A percentile compares a stretch with the other conserved stretches of the same genome.
These are phyloP conservation scores for Mastigias papua DNA, from an alignment of 30 jellyfish, hydroid and myxozoan genomes.

Conservation along the genomic window DNA sequence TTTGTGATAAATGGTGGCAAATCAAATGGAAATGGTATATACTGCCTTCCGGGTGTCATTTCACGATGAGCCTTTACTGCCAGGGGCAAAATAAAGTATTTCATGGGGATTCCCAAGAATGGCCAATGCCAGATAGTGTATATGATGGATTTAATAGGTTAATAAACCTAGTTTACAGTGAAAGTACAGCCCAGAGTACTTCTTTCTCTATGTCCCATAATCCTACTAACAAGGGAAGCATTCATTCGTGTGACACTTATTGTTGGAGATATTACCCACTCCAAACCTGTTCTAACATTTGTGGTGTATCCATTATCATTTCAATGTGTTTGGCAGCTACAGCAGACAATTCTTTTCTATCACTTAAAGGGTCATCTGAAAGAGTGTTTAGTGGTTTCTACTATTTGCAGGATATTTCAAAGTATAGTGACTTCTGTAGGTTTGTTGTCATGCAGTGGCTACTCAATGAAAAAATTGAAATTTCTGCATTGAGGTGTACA, in stretches of 20 bases:
- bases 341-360: not conserved
- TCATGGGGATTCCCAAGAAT: conserved; percentile 34
- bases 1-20: not conserved
- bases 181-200: not conserved
- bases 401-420: not conserved
- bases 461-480: not conserved
- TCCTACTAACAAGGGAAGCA: not conserved
- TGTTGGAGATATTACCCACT: not conserved
- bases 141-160: not conserved
- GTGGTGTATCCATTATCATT: not conserved
- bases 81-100: not conserved
- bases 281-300: not conserved
- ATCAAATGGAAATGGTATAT: not conserved
- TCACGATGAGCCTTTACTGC: conserved; percentile 15
- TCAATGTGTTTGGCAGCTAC: not conserved
- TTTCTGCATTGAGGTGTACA: not conserved
- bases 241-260: not conserved
- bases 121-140: conserved; percentile 16
- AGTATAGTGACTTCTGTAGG: not conserved
- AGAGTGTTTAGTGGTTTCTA: not conserved
- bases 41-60: not conserved
- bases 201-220: not conserved
- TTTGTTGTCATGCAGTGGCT: not conserved
- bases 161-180: not conserved
- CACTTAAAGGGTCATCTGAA: not conserved